Evolutionary conservation across 2,113 vertebrate genomes (phyloP).

Genomic region (Holacanthus passer): DNA sequence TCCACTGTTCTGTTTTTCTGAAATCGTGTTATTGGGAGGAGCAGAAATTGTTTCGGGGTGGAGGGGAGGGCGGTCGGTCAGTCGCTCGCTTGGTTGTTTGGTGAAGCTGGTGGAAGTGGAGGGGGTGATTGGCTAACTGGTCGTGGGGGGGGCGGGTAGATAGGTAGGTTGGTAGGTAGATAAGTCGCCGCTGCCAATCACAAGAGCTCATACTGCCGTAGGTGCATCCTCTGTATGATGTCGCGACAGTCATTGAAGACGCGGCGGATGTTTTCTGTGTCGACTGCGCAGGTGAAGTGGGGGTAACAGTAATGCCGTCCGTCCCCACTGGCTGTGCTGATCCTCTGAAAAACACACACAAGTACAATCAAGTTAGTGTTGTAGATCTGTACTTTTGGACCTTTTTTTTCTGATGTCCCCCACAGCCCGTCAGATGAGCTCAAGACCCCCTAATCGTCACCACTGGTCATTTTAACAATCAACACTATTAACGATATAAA

Average conservation of each 20-base stretch:
- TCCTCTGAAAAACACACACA: slow-evolving; percentile 87
- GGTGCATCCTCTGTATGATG: slow-evolving; percentile 99
- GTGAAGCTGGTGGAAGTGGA: slow-evolving; percentile 46
- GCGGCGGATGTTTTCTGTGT: slow-evolving; percentile 98
- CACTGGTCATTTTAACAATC: background rate
- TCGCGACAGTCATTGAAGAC: slow-evolving; percentile 99
- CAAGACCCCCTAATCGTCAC: background rate
- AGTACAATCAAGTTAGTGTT: background rate
- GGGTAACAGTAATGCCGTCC: slow-evolving; percentile 99
- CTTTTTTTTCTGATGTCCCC: background rate
- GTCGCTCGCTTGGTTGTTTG: slow-evolving; percentile 39
- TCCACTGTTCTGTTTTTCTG: slow-evolving; percentile 56
- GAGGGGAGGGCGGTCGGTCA: slow-evolving; percentile 52
- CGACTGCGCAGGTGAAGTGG: slow-evolving; percentile 98
- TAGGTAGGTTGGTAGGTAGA: slow-evolving; percentile 50
- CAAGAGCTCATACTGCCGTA: slow-evolving; percentile 99
- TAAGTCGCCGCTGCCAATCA: slow-evolving; percentile 85
- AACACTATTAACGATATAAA: background rate
- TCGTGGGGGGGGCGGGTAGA: slow-evolving; percentile 27
- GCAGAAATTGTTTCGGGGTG: slow-evolving; percentile 54
- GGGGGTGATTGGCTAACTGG: slow-evolving; percentile 62
- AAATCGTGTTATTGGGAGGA: slow-evolving; percentile 53
- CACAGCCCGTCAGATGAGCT: background rate
- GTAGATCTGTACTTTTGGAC: background rate
- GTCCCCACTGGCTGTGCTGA: slow-evolving; percentile 98